These are phyloP conservation scores for Rhynchotus rufescens DNA, from an alignment of 2,797 vertebrate species.

Conservation along the genomic window DNA sequence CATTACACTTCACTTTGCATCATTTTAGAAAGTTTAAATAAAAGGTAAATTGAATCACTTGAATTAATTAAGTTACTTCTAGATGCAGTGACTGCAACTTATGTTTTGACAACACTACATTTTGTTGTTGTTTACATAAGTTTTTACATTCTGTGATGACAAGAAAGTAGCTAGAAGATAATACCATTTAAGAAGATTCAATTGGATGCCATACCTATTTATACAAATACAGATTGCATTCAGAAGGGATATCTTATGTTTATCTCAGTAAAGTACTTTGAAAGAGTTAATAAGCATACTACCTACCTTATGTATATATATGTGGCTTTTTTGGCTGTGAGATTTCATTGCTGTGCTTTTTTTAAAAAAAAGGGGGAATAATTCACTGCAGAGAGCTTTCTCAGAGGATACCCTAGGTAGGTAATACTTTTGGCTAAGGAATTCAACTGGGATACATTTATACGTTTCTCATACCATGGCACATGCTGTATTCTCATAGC, in stretches of 20 bases:
- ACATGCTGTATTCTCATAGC: slow-evolving; percentile 10
- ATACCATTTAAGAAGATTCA: background rate
- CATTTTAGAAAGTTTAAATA: background rate
- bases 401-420: background rate
- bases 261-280: background rate
- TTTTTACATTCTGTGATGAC: background rate
- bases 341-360: background rate
- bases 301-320: background rate
- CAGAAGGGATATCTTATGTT: background rate
- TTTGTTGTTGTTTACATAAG: background rate
- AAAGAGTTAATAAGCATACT: background rate
- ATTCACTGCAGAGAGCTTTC: slow-evolving; percentile 15
- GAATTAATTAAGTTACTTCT: slow-evolving; percentile 18
- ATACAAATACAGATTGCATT: background rate
- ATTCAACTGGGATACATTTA: slow-evolving; percentile 49
- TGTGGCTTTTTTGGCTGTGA: background rate
- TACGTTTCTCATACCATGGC: slow-evolving; percentile 34
- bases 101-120: background rate
- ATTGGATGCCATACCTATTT: background rate
- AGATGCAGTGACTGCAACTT: rapidly evolving
- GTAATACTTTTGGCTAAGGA: slow-evolving; percentile 36
- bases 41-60: background rate
- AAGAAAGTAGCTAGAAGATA: background rate
- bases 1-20: slow-evolving; percentile 4
- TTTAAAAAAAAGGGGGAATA: background rate